Evolutionary conservation across 2,888 invertebrate species (phyloP).

Genomic region (Sphecodes monilicornis): DNA sequence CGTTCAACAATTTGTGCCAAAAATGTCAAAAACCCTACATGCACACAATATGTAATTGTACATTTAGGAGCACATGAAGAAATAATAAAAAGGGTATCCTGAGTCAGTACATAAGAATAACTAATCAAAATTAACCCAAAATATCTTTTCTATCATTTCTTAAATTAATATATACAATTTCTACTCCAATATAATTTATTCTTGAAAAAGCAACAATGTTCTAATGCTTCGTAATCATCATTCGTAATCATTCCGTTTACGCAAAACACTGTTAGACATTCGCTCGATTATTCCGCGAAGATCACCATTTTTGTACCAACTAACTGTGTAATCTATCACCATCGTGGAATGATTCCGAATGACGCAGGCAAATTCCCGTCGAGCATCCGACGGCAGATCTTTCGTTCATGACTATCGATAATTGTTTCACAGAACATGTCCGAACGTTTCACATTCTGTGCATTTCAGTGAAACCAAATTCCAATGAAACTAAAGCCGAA

Average conservation of each 20-base stretch:
- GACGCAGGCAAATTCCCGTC: conserved; percentile 15
- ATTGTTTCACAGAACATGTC: neutral
- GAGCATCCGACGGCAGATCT: conserved; percentile 60
- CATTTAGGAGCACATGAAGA: neutral
- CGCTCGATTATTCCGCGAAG: neutral
- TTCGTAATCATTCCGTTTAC: no score
- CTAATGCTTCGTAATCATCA: no score
- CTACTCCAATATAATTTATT: neutral
- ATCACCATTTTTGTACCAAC: neutral
- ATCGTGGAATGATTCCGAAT: neutral
- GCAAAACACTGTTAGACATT: neutral
- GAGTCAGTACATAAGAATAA: neutral
- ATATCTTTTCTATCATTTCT: neutral
- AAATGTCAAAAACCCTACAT: neutral
- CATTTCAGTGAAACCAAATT: neutral
- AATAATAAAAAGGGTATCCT: neutral
- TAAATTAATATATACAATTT: neutral
- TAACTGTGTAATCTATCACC: neutral
- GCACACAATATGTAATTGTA: neutral
- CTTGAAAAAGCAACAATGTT: neutral
- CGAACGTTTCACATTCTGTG: neutral
- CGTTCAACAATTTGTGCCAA: neutral
- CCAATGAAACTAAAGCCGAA: neutral
- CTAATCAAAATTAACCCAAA: neutral
- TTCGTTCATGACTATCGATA: neutral